Evolutionary conservation across 2,113 vertebrate species (phyloP).

Genomic region (Ceyx margarethae): DNA sequence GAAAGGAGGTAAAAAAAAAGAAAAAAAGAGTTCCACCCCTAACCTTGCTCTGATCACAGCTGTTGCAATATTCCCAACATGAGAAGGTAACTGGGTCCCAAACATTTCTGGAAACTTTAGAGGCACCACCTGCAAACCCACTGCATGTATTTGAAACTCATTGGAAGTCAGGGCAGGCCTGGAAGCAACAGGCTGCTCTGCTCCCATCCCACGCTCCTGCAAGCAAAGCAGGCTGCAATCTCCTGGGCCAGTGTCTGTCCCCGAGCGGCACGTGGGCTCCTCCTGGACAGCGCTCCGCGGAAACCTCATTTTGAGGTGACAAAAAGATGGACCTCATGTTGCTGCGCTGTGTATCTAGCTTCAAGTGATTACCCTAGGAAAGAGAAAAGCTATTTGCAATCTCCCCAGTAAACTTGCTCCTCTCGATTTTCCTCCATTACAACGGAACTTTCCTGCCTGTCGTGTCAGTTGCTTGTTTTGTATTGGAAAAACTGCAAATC

Average conservation of each 20-base stretch:
- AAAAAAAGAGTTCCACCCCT: no score
- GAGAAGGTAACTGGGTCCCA: background rate
- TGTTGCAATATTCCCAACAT: background rate
- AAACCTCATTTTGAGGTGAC: background rate
- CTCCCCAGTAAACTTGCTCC: background rate
- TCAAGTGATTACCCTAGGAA: background rate
- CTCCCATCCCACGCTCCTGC: rapidly evolving
- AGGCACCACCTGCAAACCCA: background rate
- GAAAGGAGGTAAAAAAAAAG: background rate
- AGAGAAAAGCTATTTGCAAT: constrained; percentile 35
- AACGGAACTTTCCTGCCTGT: background rate
- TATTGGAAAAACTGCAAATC: background rate
- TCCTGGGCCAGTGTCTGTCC: background rate
- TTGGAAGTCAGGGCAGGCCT: background rate
- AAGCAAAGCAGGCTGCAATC: background rate
- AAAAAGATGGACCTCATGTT: background rate
- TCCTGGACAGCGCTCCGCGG: rapidly evolving
- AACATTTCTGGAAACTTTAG: background rate
- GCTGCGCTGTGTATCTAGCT: background rate
- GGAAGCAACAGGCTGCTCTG: background rate
- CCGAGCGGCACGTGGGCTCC: background rate
- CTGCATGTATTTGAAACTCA: background rate
- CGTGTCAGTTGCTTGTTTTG: rapidly evolving
- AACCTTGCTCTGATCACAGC: background rate
- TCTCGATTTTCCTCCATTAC: background rate